Base-by-base conservation (phyloP, 2,888 invertebrate species). In the Drosophila quasianomalipes region DNA sequence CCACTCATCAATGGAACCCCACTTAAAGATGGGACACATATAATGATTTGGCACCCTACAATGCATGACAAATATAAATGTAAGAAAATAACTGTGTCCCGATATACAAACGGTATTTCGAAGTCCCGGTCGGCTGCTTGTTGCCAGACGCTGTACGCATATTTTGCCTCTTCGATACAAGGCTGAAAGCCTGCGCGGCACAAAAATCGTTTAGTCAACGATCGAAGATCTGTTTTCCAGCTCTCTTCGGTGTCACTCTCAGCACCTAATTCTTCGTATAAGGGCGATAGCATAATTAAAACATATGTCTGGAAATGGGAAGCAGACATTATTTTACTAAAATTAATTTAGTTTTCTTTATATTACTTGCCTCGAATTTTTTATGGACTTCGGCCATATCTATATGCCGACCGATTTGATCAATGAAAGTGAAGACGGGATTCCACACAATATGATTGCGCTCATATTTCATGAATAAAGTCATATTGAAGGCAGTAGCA, bases 11-110 rank as follows among this genome's bases (percentile, higher is more conserved):
- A 95, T 94, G 0, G 96, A 95, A 1, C 97, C 97, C 96, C 96
- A 97, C 93, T 96, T 96, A 92, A 97, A 97, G 1, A 97, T 96
- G 1, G 97, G 96, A 75, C 97, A 97, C 74, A 97, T 95, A 92
- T 95, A 96, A 89, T 96, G 95, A 92, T 96, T 96, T 26, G 96
- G 95, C 58, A 97, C 95, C 9, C 97, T 97, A 79, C 66, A 61
- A 67, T 10, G 49, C 7, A 41, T 16, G 22, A 39, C 16, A 47
- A 52, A 30, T 16, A 19, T 59, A 1, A 63, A 26, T 54, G 9
- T 54, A 5, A 12, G 14, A 31, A 49, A 28, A 30, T 60, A 63
- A 12, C 5, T 9, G 10, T n/a, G 28, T 55, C 31, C 4, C 12
- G 2, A 4, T 33, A 39, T 79, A 95, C 96, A 95, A 92, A 97